Evolutionary conservation across 1,140 invertebrate species (phyloP).

Genomic region (Drosophila setifemur): DNA sequence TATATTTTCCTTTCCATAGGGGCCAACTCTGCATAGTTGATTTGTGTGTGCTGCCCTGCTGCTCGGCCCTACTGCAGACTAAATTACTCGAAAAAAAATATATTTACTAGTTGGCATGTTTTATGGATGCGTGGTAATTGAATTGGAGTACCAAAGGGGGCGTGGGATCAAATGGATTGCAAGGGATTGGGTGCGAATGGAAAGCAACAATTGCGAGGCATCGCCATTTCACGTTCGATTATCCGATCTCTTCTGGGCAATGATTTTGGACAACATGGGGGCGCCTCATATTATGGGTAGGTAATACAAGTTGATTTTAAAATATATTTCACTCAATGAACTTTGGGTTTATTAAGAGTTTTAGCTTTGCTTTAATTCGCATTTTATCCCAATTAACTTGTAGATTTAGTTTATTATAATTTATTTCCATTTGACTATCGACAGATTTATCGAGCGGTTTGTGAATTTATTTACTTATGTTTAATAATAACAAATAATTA

Average conservation of each 20-base stretch:
- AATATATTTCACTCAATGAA: no score
- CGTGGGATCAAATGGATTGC: neutral
- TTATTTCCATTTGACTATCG: no score
- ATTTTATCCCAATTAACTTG: no score
- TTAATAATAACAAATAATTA: no score
- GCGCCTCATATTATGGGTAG: neutral
- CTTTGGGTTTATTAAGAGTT: no score
- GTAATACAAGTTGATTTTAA: neutral
- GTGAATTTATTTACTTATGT: no score
- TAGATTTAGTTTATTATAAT: no score
- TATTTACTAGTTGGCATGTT: conserved; percentile 28
- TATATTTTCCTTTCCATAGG: conserved; percentile 46
- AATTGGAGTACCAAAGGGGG: conserved; percentile 54
- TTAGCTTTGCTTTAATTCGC: no score
- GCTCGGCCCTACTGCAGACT: no score
- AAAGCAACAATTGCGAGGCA: neutral
- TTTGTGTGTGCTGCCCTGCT: neutral
- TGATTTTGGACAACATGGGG: neutral
- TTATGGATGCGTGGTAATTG: conserved; percentile 31
- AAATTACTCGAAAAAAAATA: conserved; percentile 40
- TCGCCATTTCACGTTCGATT: conserved; percentile 1
- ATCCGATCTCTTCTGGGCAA: neutral
- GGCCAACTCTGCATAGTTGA: conserved; percentile 27
- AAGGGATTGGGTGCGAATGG: neutral
- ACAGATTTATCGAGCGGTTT: no score